Evolutionary conservation across 2,888 invertebrate species (phyloP), one percentile per base, ranked within the genome.

Genomic region (Coenonympha arcania): DNA sequence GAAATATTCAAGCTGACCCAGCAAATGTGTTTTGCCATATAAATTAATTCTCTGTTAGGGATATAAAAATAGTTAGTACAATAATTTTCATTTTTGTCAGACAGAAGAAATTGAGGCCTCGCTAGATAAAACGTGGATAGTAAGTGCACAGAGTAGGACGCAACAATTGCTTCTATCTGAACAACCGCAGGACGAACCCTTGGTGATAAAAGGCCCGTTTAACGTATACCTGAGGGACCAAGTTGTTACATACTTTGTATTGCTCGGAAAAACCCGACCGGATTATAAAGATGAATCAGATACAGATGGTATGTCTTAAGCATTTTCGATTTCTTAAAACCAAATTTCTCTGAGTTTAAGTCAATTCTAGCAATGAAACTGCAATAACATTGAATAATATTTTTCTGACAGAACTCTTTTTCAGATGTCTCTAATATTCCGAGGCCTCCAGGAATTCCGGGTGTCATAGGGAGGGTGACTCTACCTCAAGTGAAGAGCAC

Each of bases 51-150:
- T n/a, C n/a, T n/a, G n/a, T n/a, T n/a, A n/a, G n/a, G n/a, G n/a
- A n/a, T n/a, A n/a, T n/a, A n/a, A n/a, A n/a, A n/a, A n/a, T n/a
- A n/a, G n/a, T n/a, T 28, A 33, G 24, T n/a, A n/a, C n/a, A n/a
- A n/a, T n/a, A n/a, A n/a, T n/a, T 20, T 20, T 20, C 15, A 31
- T 48, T 44, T 70, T 68, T 73, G 71, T 65, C 76, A 92, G 89
- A 90, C 92, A 59, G 80, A 87, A 64, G 90, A 93, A 60, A 87
- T 95, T 46, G 88, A 90, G 61, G 92, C 93, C 62, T 89, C 94
- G 0, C 68, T 93, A 31, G 96, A 97, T 66, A 90, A 95, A 62
- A 98, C 97, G 0, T 98, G 97, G 95, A 91, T 98, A 58, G 93
- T 96, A 0, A 95, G 94, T 70, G 94, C 92, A 0, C 95, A 95